A percentile compares a stretch with the other conserved stretches of the same genome.
These are phyloP conservation scores for Heliothis peltigera DNA, from an alignment of 2,888 invertebrate genomes.

Conservation along the genomic window DNA sequence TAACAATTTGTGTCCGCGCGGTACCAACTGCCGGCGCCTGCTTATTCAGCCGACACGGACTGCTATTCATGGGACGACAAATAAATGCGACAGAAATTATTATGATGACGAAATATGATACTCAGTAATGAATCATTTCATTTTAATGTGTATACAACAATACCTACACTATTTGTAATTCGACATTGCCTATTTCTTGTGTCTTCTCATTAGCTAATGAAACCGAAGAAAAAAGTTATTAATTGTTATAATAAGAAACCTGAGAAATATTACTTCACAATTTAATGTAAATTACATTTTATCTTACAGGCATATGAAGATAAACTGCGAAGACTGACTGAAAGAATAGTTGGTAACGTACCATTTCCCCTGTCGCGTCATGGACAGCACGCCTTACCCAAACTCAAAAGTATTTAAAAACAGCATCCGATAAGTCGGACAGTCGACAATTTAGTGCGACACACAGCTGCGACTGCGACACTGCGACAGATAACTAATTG, in stretches of 20 bases:
- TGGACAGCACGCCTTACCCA: slow-evolving; percentile 11
- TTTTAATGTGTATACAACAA: too few relatives aligned
- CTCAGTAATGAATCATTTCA: too few relatives aligned
- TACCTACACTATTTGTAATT: too few relatives aligned
- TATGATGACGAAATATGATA: too few relatives aligned
- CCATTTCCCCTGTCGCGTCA: background rate
- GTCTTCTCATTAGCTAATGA: too few relatives aligned
- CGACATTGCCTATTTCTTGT: too few relatives aligned
- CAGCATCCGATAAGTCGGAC: slow-evolving; percentile 32
- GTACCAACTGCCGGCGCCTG: slow-evolving; percentile 2
- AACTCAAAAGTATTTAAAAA: slow-evolving; percentile 28
- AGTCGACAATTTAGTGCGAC: slow-evolving; percentile 39
- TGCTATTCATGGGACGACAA: background rate
- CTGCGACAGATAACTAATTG: slow-evolving; percentile 60
- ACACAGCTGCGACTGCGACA: slow-evolving; percentile 42
- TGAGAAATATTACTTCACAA: too few relatives aligned
- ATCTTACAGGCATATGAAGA: background rate
- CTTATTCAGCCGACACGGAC: background rate
- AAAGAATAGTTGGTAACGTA: background rate
- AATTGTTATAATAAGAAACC: too few relatives aligned
- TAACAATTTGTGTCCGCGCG: slow-evolving; percentile 10
- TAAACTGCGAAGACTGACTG: background rate
- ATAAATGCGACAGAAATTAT: background rate
- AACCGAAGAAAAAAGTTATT: too few relatives aligned
- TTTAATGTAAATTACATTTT: too few relatives aligned